Base-by-base conservation (phyloP, 2,888 invertebrate species). In the Aelia acuminata region DNA sequence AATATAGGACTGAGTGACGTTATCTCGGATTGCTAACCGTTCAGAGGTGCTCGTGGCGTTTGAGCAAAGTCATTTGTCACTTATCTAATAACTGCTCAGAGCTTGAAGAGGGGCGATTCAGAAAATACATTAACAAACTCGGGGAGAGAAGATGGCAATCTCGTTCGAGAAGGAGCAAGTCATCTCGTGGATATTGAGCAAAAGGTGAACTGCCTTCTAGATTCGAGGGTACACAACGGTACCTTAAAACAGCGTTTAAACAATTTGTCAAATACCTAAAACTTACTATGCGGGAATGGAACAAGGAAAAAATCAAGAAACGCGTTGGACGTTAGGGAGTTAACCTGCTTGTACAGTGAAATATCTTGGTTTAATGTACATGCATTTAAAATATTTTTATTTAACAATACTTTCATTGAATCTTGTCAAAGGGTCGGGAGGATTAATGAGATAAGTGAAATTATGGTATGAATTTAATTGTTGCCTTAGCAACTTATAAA, bases 71-170 rank as follows among this genome's bases (percentile, higher is more conserved):
- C 63, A 35, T 70, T 70, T 70, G 63, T 70, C 63, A 70, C 63
- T 35, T 18, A 70, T 70, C 63, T 70, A 70, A 70, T 70, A 70
- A 70, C 63, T 70, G 63, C 63, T 70, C 63, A 20, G n/a, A n/a
- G n/a, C n/a, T n/a, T n/a, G 31, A 35, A 20, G 63, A 35, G 35
- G 31, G 20, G 15, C 63, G 31, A 70, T 70, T 70, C 35, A 70
- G 63, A 70, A 35, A 35, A 70, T 15, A 70, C 31, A 70, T 70
- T 70, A 70, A n/a, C n/a, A n/a, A n/a, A 20, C 63, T 70, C 20
- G 7, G 15, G 57, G 13, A 0, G 31, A 35, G 63, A 35, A 35
- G 63, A 70, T 18, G 31, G 63, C 35, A 70, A 70, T 70, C 63
- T 70, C 31, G 31, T 70, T 35, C 13, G 57, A 5, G 7, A 1